A percentile compares a stretch with the other conserved stretches of the same genome.
These are phyloP conservation scores for Thelaira solivaga DNA, from an alignment of 2,888 invertebrate genomes.

Conservation along the genomic window DNA sequence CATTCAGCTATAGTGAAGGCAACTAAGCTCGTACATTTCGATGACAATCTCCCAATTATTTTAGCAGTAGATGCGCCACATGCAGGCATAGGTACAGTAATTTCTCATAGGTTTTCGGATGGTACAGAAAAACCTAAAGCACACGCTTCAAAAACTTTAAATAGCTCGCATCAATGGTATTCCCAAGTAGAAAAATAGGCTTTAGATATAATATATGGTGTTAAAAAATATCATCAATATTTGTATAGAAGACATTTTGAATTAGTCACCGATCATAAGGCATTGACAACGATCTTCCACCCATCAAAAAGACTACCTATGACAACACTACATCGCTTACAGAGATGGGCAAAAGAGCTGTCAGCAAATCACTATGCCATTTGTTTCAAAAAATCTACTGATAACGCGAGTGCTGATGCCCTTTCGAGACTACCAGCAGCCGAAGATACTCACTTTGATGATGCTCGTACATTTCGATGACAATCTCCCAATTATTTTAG, in stretches of 20 bases:
- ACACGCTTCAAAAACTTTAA: constrained; percentile 56
- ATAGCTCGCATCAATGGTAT: constrained; percentile 38
- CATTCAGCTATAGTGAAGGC: too few species aligned
- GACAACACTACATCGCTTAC: constrained; percentile 41
- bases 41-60: too few species aligned
- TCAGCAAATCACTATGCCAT: background rate
- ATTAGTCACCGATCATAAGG: constrained; percentile 47
- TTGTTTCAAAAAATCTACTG: background rate
- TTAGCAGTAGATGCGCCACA: too few species aligned
- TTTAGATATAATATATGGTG: constrained; percentile 45
- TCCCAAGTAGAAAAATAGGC: constrained; percentile 53
- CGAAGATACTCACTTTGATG: background rate
- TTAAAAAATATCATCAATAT: background rate
- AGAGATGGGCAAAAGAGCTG: constrained; percentile 42
- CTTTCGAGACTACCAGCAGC: constrained; percentile 23
- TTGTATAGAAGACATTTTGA: too few species aligned
- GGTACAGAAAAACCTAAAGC: constrained; percentile 44
- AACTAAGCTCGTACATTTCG: too few species aligned
- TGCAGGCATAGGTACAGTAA: too few species aligned
- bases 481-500: too few species aligned
- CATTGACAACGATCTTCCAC: background rate
- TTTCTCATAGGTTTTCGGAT: constrained; percentile 17
- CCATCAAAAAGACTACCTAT: constrained; percentile 41
- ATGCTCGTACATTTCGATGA: too few species aligned
- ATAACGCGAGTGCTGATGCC: constrained; percentile 24